Conservation (phyloP, 1,140 invertebrate species). For the Aphidius ervi region DNA sequence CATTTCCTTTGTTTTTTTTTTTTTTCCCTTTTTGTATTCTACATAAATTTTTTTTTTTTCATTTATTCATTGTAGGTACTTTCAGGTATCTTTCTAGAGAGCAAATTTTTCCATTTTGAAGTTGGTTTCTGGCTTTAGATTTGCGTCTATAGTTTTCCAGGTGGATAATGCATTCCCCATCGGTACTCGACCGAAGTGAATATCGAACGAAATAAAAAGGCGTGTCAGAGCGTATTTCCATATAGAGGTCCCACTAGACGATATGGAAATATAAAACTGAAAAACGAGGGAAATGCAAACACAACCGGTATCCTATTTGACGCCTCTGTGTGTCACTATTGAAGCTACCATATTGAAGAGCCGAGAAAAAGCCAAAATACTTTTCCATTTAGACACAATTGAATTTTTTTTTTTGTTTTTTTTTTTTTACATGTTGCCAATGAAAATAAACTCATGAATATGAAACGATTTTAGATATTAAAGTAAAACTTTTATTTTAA, state of each 20-base stretch:
- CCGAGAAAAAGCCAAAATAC: slow-evolving; percentile 14
- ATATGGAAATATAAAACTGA: slow-evolving; percentile 42
- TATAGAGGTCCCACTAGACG: slow-evolving; percentile 34
- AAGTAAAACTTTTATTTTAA: background rate
- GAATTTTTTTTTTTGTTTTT: slow-evolving; percentile 1
- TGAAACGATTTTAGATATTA: slow-evolving; percentile 7
- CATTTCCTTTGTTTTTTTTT: too few species aligned
- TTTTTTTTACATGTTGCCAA: background rate
- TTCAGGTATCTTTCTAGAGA: too few species aligned
- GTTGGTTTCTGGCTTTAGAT: too few species aligned
- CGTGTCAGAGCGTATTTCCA: slow-evolving; percentile 38
- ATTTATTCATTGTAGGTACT: too few species aligned
- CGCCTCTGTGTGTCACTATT: slow-evolving; percentile 16
- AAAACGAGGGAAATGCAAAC: slow-evolving; percentile 37
- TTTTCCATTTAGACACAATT: slow-evolving; percentile 13
- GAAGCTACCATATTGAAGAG: slow-evolving; percentile 19
- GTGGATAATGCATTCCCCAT: slow-evolving; percentile 39
- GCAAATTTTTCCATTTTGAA: too few species aligned
- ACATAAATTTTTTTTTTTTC: too few species aligned
- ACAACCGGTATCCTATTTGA: slow-evolving; percentile 5
- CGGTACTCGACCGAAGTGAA: slow-evolving; percentile 44
- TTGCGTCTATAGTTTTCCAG: slow-evolving; percentile 1
- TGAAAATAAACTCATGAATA: slow-evolving; percentile 18
- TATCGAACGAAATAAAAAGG: slow-evolving; percentile 35
- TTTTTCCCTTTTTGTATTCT: too few species aligned